Evolutionary conservation across 2,888 invertebrate genomes (phyloP).

Genomic region (Teleiodes luculella): DNA sequence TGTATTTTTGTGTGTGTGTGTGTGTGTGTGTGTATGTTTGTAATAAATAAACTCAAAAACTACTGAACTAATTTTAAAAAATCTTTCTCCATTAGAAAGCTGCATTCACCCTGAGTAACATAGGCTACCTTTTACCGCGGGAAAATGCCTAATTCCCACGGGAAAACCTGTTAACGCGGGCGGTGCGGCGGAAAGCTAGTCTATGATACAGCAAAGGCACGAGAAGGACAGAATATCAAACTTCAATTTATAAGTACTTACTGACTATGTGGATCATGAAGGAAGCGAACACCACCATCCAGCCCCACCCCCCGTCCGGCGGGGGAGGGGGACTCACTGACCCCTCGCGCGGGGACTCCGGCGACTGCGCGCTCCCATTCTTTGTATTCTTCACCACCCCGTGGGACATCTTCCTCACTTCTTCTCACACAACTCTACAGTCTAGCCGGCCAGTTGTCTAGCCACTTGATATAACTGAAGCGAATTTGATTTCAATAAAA

Average conservation of each 20-base stretch:
- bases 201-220: background rate
- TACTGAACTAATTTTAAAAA: too few relatives aligned
- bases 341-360: slow-evolving; percentile 48
- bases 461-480: slow-evolving; percentile 37
- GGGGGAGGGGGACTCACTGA: slow-evolving; percentile 80
- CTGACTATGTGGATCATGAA: slow-evolving; percentile 97
- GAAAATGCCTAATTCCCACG: too few relatives aligned
- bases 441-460: slow-evolving; percentile 33
- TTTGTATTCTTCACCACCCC: slow-evolving; percentile 53
- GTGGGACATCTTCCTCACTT: slow-evolving; percentile 58
- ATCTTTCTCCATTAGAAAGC: too few relatives aligned
- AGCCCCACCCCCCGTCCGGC: slow-evolving; percentile 97
- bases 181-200: too few relatives aligned
- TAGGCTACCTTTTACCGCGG: too few relatives aligned
- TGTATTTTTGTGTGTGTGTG: too few relatives aligned
- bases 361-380: slow-evolving; percentile 50
- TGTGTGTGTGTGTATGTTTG: too few relatives aligned
- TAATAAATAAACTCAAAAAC: too few relatives aligned
- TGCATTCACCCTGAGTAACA: too few relatives aligned
- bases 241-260: slow-evolving; percentile 75
- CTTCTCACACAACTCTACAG: slow-evolving; percentile 23
- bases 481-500: slow-evolving; percentile 18
- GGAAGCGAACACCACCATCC: slow-evolving; percentile 95
- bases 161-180: too few relatives aligned
- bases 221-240: background rate